phyloP scores from a whole-genome alignment of 2,797 vertebrate genomes.

The Dendrocincla fuliginosa region DNA sequence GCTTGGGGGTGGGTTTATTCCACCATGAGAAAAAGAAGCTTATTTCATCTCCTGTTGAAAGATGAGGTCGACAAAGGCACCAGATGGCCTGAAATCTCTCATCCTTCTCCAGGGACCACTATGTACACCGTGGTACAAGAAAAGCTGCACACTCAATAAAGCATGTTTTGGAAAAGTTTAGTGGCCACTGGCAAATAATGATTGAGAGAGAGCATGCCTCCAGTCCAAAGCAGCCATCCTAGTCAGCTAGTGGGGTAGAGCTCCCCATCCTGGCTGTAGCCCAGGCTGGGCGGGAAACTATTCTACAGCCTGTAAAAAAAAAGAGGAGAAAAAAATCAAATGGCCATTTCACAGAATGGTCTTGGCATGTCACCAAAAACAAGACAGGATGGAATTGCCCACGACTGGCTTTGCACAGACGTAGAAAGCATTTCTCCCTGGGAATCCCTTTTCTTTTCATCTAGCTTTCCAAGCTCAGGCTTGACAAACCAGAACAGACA shows the following conservation, averaged over 20 bases:
- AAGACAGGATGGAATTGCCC: not conserved
- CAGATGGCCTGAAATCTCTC: not conserved
- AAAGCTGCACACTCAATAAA: not conserved
- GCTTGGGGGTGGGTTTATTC: not conserved
- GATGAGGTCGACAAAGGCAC: not conserved
- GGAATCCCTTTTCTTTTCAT: slow-evolving; percentile 23
- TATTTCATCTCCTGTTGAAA: not conserved
- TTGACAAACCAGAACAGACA: slow-evolving; percentile 48
- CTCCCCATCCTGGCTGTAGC: not conserved
- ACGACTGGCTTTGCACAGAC: not conserved
- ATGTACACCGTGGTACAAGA: not conserved
- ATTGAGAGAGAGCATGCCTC: rapidly evolving
- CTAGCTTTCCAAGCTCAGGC: not conserved
- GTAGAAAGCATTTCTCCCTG: not conserved
- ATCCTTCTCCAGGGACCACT: not conserved
- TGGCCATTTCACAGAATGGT: not conserved
- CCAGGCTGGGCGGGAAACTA: not conserved
- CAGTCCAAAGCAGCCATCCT: not conserved
- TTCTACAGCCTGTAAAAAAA: not conserved
- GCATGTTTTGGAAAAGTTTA: not conserved
- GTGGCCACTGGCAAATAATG: not conserved
- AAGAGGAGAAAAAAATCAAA: not conserved
- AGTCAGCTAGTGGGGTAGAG: not conserved
- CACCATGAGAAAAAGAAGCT: not conserved
- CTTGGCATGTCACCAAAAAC: not conserved